These are phyloP conservation scores for Helarctos malayanus DNA, from an alignment of 2,797 vertebrate species.

Conservation along the genomic window DNA sequence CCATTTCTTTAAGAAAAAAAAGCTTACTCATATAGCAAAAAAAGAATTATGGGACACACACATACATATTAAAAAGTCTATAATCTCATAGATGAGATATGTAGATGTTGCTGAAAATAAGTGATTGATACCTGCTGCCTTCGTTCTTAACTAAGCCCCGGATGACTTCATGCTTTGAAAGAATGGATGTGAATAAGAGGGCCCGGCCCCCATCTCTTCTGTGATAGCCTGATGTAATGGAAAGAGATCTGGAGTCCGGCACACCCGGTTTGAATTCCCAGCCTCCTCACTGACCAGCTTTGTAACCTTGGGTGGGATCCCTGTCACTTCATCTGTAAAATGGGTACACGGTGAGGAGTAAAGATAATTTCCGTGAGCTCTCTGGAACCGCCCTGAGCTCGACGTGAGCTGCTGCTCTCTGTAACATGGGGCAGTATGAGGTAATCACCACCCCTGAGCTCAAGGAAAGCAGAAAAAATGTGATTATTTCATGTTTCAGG, in stretches of 20 bases:
- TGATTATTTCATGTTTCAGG: not conserved
- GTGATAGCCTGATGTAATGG: not conserved
- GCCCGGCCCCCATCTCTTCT: not conserved
- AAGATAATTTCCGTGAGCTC: not conserved
- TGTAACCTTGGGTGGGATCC: not conserved
- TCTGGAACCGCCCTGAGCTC: not conserved
- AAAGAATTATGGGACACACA: not conserved
- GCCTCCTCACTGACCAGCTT: not conserved
- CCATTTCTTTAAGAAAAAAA: not conserved
- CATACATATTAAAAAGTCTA: not conserved
- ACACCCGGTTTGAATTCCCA: not conserved
- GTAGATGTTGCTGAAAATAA: not conserved
- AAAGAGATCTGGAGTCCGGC: not conserved
- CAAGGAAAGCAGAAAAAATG: not conserved
- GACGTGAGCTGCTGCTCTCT: accelerated
- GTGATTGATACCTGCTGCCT: not conserved
- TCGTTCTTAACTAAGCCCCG: not conserved
- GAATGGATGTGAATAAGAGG: not conserved
- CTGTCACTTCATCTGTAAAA: not conserved
- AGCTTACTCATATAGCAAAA: not conserved
- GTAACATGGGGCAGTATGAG: accelerated
- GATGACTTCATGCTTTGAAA: not conserved
- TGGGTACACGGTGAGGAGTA: not conserved
- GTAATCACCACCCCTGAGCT: not conserved
- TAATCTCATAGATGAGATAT: not conserved